Evolutionary conservation across 2,113 vertebrate genomes (phyloP), one percentile per base, ranked within the genome.

Genomic region (Naja naja): DNA sequence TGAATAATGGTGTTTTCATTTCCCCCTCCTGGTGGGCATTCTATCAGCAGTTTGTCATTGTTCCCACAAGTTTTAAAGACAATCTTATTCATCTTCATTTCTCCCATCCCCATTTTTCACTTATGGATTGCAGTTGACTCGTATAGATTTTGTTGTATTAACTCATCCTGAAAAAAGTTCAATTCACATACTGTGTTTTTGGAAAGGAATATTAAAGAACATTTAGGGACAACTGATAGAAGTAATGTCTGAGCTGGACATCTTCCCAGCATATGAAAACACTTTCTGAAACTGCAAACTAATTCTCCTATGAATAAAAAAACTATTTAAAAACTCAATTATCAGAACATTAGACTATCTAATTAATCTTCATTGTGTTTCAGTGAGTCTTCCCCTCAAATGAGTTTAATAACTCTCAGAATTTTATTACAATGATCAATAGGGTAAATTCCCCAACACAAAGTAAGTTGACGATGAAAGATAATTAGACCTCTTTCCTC

Each of bases 311-410:
- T 96, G 98, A 98, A 98, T 98, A 96, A 98, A 98, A 69, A 39
- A 81, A 97, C 96, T 98, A 97, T 97, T 98, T 97, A 96, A 98
- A 98, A 98, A 97, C 97, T 98, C 97, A 98, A 98, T 98, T 98
- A 98, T 97, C 92, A 97, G 96, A 97, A 97, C 94, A 97, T 97
- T 97, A 97, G 94, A 93, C 97, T 97, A 95, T 94, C 96, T 97
- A 98, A 98, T 98, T 98, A 98, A 98, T 98, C 97, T 98, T 98
- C 97, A 97, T 97, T 97, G 97, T 95, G 96, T 97, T 97, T 96
- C 96, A 97, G 93, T 94, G 94, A 95, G 96, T 96, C 93, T 92
- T 91, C 85, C 85, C 95, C 43, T 92, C 91, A 96, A 97, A 97
- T 56, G 95, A 94, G 95, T 95, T 97, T 98, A 97, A 49, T 97